phyloP scores from a whole-genome alignment of 2,888 invertebrate genomes.

The Operophtera brumata region DNA sequence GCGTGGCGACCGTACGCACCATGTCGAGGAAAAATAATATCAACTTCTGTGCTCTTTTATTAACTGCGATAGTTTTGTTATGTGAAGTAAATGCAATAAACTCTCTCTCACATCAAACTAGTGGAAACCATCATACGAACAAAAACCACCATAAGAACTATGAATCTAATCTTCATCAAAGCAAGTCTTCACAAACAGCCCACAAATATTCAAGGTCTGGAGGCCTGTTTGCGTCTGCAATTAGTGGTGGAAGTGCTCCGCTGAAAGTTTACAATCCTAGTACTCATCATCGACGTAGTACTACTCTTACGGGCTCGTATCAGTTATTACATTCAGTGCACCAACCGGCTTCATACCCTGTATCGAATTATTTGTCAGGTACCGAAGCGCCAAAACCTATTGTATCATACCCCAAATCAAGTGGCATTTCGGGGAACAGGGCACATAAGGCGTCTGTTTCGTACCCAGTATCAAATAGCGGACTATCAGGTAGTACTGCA shows the following conservation, averaged over 20 bases:
- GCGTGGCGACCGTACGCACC: neutral
- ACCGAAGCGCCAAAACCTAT: neutral
- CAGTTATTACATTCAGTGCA: too few relatives aligned
- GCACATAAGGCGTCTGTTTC: neutral
- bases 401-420: too few relatives aligned
- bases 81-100: slow-evolving; percentile 9
- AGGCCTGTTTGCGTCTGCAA: neutral
- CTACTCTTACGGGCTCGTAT: too few relatives aligned
- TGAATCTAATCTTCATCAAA: too few relatives aligned
- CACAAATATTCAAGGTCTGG: too few relatives aligned
- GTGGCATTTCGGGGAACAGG: too few relatives aligned
- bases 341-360: neutral
- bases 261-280: too few relatives aligned
- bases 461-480: neutral
- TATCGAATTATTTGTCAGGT: neutral
- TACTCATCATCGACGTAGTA: too few relatives aligned
- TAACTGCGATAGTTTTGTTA: neutral
- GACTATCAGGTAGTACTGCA: neutral
- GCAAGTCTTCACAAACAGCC: too few relatives aligned
- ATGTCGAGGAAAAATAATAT: slow-evolving; percentile 1
- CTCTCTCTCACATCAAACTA: neutral
- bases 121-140: neutral
- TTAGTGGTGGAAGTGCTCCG: neutral
- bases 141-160: neutral
- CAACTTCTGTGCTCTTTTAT: neutral